Evolutionary conservation across 2,888 invertebrate genomes (phyloP).

Genomic region (Meta bourneti): DNA sequence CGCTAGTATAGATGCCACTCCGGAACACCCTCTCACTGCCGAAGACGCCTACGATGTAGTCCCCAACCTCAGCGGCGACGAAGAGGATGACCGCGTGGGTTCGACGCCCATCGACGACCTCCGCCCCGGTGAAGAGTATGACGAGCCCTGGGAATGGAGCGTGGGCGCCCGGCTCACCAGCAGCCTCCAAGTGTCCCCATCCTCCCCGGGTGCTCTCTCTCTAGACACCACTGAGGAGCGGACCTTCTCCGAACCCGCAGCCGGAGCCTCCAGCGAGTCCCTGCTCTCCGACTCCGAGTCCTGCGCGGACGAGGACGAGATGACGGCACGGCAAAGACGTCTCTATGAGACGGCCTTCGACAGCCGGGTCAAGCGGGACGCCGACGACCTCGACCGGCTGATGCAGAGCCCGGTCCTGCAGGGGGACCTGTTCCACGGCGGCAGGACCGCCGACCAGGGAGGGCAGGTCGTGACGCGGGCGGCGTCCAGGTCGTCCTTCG

Average conservation of each 20-base stretch:
- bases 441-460: constrained; percentile 18
- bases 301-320: constrained; percentile 62
- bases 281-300: constrained; percentile 59
- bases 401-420: constrained; percentile 88
- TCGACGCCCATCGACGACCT: constrained; percentile 50
- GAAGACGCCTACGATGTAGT: constrained; percentile 61
- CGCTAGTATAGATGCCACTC: not conserved
- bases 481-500: constrained; percentile 69
- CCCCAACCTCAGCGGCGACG: constrained; percentile 25
- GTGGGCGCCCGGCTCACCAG: constrained; percentile 70
- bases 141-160: constrained; percentile 78
- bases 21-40: not conserved
- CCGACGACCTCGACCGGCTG: constrained; percentile 85
- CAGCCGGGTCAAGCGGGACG: constrained; percentile 90
- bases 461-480: constrained; percentile 47
- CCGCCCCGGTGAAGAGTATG: constrained; percentile 78
- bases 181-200: constrained; percentile 69
- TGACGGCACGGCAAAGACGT: constrained; percentile 83
- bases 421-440: constrained; percentile 49
- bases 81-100: constrained; percentile 11
- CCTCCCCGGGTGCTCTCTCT: constrained; percentile 56
- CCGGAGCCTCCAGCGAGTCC: constrained; percentile 59
- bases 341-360: constrained; percentile 95
- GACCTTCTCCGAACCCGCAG: constrained; percentile 48
- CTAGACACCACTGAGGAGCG: constrained; percentile 60